Percentiles rank a stretch among this genome's conserved stretches.
These are phyloP conservation scores for Drosophila kurseongensis DNA, from an alignment of 1,140 invertebrate species.

Conservation along the genomic window DNA sequence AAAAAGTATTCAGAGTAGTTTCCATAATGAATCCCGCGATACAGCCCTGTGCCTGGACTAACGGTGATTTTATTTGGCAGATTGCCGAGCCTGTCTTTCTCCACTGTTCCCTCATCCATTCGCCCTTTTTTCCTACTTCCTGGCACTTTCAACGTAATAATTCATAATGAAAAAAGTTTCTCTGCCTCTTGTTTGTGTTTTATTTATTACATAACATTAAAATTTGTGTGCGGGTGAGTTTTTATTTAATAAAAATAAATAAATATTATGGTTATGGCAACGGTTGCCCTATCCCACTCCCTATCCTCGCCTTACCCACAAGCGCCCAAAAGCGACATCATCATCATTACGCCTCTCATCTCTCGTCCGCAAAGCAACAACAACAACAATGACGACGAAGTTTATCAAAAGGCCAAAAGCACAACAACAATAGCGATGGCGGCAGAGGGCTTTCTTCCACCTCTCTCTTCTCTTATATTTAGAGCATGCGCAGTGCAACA, in stretches of 20 bases:
- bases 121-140: neutral
- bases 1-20: constrained; percentile 11
- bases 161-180: constrained; percentile 81
- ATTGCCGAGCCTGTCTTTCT: constrained; percentile 2
- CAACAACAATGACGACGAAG: constrained; percentile 53
- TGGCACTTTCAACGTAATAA: constrained; percentile 62
- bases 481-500: constrained; percentile 60
- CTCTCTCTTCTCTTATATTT: neutral
- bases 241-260: constrained; percentile 78
- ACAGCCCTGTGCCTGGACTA: constrained; percentile 43
- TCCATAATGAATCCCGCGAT: constrained; percentile 56
- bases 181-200: constrained; percentile 36
- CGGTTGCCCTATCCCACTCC: neutral
- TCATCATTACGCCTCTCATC: constrained; percentile 55
- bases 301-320: neutral
- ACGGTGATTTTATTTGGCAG: constrained; percentile 55
- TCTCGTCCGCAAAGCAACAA: constrained; percentile 16
- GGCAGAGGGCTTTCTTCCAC: constrained; percentile 11
- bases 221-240: constrained; percentile 39
- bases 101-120: neutral
- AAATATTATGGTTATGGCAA: constrained; percentile 66
- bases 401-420: constrained; percentile 73
- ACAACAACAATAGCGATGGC: constrained; percentile 63
- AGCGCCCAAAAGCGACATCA: constrained; percentile 48
- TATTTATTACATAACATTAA: constrained; percentile 50